A percentile compares a stretch with the other conserved stretches of the same genome.
Evolutionary conservation across 2,888 invertebrate species (phyloP).

Genomic region (Myopa tessellatipennis): DNA sequence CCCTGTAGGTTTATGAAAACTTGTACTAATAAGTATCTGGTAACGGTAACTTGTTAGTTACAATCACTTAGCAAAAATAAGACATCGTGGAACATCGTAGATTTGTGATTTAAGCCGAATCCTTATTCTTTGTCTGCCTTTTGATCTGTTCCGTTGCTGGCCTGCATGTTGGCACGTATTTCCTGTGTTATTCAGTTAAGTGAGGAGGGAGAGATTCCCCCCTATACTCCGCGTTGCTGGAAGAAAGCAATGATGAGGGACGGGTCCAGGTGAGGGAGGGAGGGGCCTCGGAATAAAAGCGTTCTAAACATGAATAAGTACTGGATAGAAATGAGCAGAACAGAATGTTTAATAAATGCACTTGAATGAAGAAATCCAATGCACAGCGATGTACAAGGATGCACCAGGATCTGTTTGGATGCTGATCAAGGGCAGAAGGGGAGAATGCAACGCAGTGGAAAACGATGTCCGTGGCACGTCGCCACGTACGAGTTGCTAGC

Average conservation of each 20-base stretch:
- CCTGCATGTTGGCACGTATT: not conserved
- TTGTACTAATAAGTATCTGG: no score
- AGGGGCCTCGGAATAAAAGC: no score
- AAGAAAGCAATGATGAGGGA: not conserved
- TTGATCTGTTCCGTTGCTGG: not conserved
- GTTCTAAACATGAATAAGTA: not conserved
- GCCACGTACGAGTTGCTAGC: not conserved
- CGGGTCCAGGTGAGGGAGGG: not conserved
- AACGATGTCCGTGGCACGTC: conserved; percentile 18
- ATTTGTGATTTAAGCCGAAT: not conserved
- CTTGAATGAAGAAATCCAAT: conserved; percentile 7
- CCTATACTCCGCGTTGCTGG: not conserved
- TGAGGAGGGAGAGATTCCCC: not conserved
- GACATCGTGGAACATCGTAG: not conserved
- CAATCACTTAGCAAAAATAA: no score
- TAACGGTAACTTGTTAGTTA: no score
- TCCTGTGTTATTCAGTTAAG: not conserved
- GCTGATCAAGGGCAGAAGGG: not conserved
- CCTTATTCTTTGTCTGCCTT: not conserved
- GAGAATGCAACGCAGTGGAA: not conserved
- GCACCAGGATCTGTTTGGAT: not conserved
- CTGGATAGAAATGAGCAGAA: not conserved
- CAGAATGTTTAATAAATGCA: not conserved
- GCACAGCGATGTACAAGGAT: not conserved
- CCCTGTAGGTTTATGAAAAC: no score